Evolutionary conservation across 2,888 invertebrate species (phyloP).

Genomic region (Agapetus fuscipes): DNA sequence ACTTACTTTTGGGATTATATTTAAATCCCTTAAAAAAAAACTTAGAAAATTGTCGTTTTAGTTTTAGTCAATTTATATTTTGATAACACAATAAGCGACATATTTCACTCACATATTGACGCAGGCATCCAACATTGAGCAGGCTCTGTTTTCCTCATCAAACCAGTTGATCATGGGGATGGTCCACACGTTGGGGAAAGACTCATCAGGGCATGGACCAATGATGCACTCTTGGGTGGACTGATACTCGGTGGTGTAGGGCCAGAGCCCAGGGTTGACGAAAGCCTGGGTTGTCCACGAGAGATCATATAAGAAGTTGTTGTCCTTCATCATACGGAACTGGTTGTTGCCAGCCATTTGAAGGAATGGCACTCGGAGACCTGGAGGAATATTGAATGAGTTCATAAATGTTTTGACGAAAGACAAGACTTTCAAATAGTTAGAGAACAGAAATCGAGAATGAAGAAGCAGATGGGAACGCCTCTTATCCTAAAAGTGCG

Average conservation of each 20-base stretch:
- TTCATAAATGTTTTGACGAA: neutral
- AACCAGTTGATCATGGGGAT: conserved; percentile 51
- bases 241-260: conserved; percentile 56
- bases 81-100: no score
- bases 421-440: neutral
- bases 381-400: conserved; percentile 24
- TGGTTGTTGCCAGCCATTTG: conserved; percentile 47
- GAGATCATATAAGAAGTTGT: conserved; percentile 48
- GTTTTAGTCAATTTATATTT: no score
- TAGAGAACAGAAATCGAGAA: neutral
- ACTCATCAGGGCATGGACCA: conserved; percentile 46
- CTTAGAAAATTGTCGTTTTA: no score
- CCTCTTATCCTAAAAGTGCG: no score
- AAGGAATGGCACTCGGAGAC: conserved; percentile 46
- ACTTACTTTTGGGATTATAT: no score
- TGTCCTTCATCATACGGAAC: conserved; percentile 44
- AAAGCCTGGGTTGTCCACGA: conserved; percentile 45
- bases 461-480: no score
- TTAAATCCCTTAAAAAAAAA: no score
- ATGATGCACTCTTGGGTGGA: conserved; percentile 46
- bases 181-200: conserved; percentile 53
- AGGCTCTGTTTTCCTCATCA: conserved; percentile 37
- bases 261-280: conserved; percentile 46
- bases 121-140: conserved; percentile 50
- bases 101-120: conserved; percentile 35